Evolutionary conservation across 2,113 vertebrate genomes (phyloP), one percentile per base, ranked within the genome.

Genomic region (Semicossyphus pulcher): DNA sequence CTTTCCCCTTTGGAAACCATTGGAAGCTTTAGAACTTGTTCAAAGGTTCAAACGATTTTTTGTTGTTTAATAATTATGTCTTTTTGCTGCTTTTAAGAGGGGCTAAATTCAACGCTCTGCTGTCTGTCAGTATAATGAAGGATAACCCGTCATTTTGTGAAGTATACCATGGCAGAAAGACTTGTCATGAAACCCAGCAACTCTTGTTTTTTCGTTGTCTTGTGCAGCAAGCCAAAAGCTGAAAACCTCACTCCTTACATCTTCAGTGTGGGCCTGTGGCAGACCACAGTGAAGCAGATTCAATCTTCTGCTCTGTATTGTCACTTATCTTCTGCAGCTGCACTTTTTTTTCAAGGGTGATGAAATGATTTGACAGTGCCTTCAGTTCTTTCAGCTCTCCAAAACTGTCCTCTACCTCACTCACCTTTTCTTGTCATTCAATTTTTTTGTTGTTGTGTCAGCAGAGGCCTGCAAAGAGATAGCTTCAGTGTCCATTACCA

Each of bases 361-460:
- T 82, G 75, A 84, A 82, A 80, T 66, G 31, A 75, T 82, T 70
- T 69, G 14, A 65, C 54, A 64, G 48, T 36, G 49, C 31, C 42
- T 36, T 62, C 57, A 28, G 45, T 29, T n/a, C n/a, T n/a, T n/a
- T n/a, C 44, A 21, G 12, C 23, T 51, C 42, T 61, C 32, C 66
- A 25, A 63, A 57, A 59, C 21, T 16, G 10, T 26, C 41, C 32
- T 66, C 41, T 16, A 15, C 53, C 34, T 57, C 28, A 6, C 41
- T 44, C 28, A 15, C 42, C 26, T 37, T 20, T 23, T 39, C 15
- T 10, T 69, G 15, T 28, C 36, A 42, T 18, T 7, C 9, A 6
- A 0, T 25, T 16, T 51, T 52, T 51, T 25, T 21, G 8, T 18
- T 37, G 3, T 4, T 26, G 2, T 25, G 21, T 51, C 4, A 32